A percentile compares a stretch with the other conserved stretches of the same genome.
Conservation (phyloP, 1,140 invertebrate species). For the Aphelenchoides besseyi region DNA sequence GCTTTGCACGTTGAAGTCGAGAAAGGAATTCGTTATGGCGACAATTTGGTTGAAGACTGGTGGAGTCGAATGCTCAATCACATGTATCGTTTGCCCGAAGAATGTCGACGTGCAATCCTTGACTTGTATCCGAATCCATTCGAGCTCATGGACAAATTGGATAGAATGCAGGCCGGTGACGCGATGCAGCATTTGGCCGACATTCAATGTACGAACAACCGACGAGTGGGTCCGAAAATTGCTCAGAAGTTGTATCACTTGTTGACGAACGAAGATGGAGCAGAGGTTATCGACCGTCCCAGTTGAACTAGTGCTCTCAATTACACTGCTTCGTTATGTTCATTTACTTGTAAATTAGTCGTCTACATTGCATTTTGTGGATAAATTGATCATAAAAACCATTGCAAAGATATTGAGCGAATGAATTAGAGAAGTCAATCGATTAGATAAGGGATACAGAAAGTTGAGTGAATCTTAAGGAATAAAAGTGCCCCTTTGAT, state of each 20-base stretch:
- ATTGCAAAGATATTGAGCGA: not conserved
- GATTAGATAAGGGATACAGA: not conserved
- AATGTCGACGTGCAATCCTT: slow-evolving; percentile 40
- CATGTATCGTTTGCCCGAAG: slow-evolving; percentile 46
- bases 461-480: not conserved
- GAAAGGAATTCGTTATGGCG: slow-evolving; percentile 48
- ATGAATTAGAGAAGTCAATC: not conserved
- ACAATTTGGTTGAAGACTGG: slow-evolving; percentile 41
- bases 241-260: slow-evolving; percentile 47
- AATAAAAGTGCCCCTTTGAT: slow-evolving; percentile 4
- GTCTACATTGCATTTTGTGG: not conserved
- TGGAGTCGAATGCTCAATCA: slow-evolving; percentile 45
- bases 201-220: slow-evolving; percentile 23
- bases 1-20: slow-evolving; percentile 22
- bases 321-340: no score
- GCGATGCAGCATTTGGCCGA: slow-evolving; percentile 45
- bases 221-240: slow-evolving; percentile 43
- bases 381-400: not conserved
- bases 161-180: slow-evolving; percentile 30
- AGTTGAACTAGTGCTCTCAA: not conserved
- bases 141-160: slow-evolving; percentile 36
- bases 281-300: slow-evolving; percentile 38
- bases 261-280: slow-evolving; percentile 42
- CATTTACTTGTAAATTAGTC: slow-evolving; percentile 16
- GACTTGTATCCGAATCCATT: slow-evolving; percentile 40